Conservation (phyloP, 1,140 invertebrate species). For the Drosophila carrolli region DNA sequence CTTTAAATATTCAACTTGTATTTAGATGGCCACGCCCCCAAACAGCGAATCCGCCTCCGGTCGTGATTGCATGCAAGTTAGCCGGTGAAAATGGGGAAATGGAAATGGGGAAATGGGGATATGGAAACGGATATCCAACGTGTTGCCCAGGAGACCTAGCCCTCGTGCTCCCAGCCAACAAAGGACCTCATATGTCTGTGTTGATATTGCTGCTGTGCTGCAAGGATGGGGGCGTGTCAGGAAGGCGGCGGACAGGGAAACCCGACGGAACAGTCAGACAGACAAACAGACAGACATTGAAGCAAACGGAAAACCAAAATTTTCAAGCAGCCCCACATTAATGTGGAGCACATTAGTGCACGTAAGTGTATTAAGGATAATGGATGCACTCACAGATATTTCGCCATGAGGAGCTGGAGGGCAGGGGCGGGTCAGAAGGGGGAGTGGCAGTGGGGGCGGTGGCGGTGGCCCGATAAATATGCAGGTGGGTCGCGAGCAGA, state of each 20-base stretch:
- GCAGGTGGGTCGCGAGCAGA: slow-evolving; percentile 6
- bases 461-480: slow-evolving; percentile 17
- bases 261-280: background rate
- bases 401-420: slow-evolving; percentile 39
- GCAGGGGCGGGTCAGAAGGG: background rate
- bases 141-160: slow-evolving; percentile 42
- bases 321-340: slow-evolving; percentile 74
- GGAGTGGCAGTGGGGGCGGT: background rate
- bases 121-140: slow-evolving; percentile 47
- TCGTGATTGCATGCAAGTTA: slow-evolving; percentile 38
- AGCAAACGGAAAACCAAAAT: slow-evolving; percentile 52
- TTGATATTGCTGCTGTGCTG: slow-evolving; percentile 10
- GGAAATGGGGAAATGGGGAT: slow-evolving; percentile 35
- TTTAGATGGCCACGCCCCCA: slow-evolving; percentile 31
- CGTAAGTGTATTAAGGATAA: slow-evolving; percentile 83
- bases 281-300: slow-evolving; percentile 8
- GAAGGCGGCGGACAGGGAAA: background rate
- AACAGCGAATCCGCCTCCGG: slow-evolving; percentile 5
- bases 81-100: slow-evolving; percentile 10
- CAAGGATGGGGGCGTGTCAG: slow-evolving; percentile 18
- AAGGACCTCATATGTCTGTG: slow-evolving; percentile 9
- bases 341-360: slow-evolving; percentile 81
- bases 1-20: slow-evolving; percentile 22
- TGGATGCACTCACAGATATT: slow-evolving; percentile 82
- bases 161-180: slow-evolving; percentile 16